Evolutionary conservation across 2,888 invertebrate genomes (phyloP).

Genomic region (Julus scandinavius): DNA sequence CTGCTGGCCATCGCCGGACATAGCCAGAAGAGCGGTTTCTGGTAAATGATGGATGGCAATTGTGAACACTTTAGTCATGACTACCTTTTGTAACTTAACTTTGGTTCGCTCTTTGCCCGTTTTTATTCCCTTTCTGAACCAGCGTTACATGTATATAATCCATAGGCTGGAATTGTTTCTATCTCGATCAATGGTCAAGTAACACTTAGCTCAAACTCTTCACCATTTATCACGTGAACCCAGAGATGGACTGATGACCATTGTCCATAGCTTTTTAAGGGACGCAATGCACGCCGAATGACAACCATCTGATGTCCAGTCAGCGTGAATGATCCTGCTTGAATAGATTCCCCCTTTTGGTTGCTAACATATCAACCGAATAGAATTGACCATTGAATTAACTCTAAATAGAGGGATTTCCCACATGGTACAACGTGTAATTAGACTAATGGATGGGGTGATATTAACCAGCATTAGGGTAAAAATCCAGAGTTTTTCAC

Average conservation of each 20-base stretch:
- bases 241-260: slow-evolving; percentile 40
- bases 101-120: background rate
- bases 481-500: background rate
- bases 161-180: slow-evolving; percentile 22
- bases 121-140: background rate
- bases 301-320: slow-evolving; percentile 11
- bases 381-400: background rate
- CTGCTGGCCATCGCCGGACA: slow-evolving; percentile 41
- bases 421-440: background rate
- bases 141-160: slow-evolving; percentile 11
- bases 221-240: slow-evolving; percentile 15
- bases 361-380: background rate
- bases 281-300: background rate
- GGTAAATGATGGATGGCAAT: slow-evolving; percentile 50
- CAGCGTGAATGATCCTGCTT: background rate
- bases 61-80: slow-evolving; percentile 22
- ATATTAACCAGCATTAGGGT: background rate
- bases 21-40: slow-evolving; percentile 27
- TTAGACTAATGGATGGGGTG: slow-evolving; percentile 6
- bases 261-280: slow-evolving; percentile 20
- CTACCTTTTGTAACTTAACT: slow-evolving; percentile 41
- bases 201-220: slow-evolving; percentile 36
- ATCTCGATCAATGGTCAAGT: slow-evolving; percentile 34
- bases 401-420: background rate
- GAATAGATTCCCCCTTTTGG: background rate